Evolutionary conservation across 2,888 invertebrate genomes (phyloP), one percentile per base, ranked within the genome.

Genomic region (Eupithecia subfuscata): DNA sequence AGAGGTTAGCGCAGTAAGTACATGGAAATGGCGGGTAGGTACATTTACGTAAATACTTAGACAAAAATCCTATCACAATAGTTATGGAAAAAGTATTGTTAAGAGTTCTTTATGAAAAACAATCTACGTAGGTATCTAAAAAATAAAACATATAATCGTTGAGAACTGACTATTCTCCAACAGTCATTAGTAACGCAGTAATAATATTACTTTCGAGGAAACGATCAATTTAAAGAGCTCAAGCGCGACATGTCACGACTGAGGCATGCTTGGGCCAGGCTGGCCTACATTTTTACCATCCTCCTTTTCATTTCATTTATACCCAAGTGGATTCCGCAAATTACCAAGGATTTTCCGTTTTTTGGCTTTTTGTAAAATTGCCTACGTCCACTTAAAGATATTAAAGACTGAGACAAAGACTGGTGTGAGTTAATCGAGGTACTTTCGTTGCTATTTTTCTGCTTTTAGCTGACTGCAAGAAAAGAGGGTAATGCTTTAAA

Each of bases 311-410:
- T 92, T 91, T 91, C 90, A 91, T 91, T 93, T 91, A 92, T 88
- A 87, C 86, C 84, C 85, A 84, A 91, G 90, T 89, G 88, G 88
- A 87, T 87, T 85, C 92, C 92, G 88, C 92, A 91, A 93, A 93
- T 92, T 91, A 91, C 92, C 81, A 78, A 78, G 87, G 89, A 90
- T 91, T 91, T 88, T 83, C 85, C 84, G 85, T 87, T 88, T 88
- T 89, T 89, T 83, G 85, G 90, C 92, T 92, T 90, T 92, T 89
- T 90, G 87, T 90, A 89, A 91, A 92, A 93, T 93, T 93, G 90
- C 90, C 89, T 86, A 89, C 89, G 90, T 92, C 90, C 93, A 93
- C 93, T 94, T 93, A 91, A 88, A 87, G 87, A 92, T 93, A 93
- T 94, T 93, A 93, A 91, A 92, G 87, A 80, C 81, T 81, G 88